phyloP scores from a whole-genome alignment of 2,797 vertebrate species.

The Danio jaintianensis region DNA sequence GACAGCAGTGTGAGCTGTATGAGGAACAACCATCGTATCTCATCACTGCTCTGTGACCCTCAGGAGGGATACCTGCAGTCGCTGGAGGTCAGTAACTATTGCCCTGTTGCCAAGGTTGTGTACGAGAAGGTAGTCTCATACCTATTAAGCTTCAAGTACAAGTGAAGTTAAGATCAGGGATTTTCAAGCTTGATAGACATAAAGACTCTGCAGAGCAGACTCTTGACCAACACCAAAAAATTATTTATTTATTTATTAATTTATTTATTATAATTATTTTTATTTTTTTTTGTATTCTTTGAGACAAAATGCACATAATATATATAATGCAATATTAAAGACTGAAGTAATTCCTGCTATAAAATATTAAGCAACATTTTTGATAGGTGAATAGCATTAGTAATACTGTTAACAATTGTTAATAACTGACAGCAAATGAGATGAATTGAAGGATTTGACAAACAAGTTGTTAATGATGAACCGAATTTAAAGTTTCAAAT shows the following conservation, averaged over 20 bases:
- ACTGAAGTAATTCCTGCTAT: no score
- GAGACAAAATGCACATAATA: no score
- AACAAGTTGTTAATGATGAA: no score
- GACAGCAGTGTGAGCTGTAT: constrained; percentile 89
- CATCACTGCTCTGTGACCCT: constrained; percentile 93
- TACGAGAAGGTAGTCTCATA: constrained; percentile 3
- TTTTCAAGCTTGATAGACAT: neutral
- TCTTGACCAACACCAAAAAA: neutral
- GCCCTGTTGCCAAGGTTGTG: neutral
- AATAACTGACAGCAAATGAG: no score
- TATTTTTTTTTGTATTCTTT: no score
- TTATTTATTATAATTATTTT: neutral
- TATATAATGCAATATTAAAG: no score
- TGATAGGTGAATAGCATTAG: no score
- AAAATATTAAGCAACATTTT: no score
- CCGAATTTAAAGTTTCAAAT: no score
- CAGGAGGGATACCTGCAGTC: constrained; percentile 97
- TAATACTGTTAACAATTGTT: no score
- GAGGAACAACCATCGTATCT: constrained; percentile 93
- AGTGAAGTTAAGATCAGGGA: neutral
- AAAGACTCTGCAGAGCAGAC: neutral
- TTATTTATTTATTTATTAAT: neutral
- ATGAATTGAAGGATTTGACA: no score
- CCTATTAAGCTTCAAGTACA: neutral
- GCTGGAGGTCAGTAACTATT: constrained; percentile 83